Base-by-base conservation (phyloP, 2,888 invertebrate genomes). In the Chydorus sphaericus region DNA sequence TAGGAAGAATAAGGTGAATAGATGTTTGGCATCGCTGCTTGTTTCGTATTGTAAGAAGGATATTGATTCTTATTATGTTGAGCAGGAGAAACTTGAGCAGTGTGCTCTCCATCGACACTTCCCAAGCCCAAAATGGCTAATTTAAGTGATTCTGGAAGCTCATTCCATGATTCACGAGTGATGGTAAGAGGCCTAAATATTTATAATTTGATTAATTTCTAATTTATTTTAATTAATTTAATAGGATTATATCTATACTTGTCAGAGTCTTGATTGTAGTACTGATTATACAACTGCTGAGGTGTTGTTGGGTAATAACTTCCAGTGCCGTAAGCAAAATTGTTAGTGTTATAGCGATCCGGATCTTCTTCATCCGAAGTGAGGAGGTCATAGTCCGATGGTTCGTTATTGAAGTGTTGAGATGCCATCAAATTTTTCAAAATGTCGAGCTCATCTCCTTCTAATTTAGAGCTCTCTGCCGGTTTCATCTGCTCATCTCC, bases 91-190 rank as follows among this genome's bases (percentile, higher is more conserved):
- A 31, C 26, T 23, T 55, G 55, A 23, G 36, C 55, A 29, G 48
- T 39, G 48, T 49, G 55, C 6, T 48, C 28, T n/a, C 55, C 55
- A n/a, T 55, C 55, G 14, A 49, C 16, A n/a, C 26, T 16, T 3
- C 28, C 38, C 6, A 36, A 4, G 7, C 55, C 55, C n/a, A 16
- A 48, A 20, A 48, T 11, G 5, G 39, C 49, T 37, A 39, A 30
- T n/a, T 49, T 20, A 16, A 55, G 18, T 26, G 55, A 55, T 7
- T 33, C 36, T 18, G 55, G 55, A n/a, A 55, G 31, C 11, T 48
- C 28, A 16, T 18, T 23, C 3, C n/a, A 39, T 4, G 29, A 18
- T 3, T 54, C 54, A 11, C 48, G 38, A 31, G 28, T 39, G 11
- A 54, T 3, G 18, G 38, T 16, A 29, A 54, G 29, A 10, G 39